Evolutionary conservation across 1,140 invertebrate genomes (phyloP), one percentile per base, ranked within the genome.

Genomic region (Heterodera schachtii): DNA sequence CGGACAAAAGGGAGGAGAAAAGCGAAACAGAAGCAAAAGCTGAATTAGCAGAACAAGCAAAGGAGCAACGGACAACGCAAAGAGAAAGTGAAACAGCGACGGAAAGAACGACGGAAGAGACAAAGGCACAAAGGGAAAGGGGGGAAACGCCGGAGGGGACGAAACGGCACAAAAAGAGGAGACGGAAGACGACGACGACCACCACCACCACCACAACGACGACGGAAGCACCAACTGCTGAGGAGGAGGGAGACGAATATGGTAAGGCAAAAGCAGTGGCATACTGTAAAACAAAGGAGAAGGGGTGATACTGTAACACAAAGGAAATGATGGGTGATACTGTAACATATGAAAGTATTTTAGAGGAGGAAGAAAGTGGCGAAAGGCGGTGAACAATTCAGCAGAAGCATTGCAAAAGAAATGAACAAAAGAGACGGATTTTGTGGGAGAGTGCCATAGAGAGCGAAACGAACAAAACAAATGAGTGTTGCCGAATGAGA

Each of bases 161-260:
- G 2, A 13, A 52, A 52, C 49, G 49, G 49, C 8, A 31, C 31
- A 31, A 31, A 31, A 31, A 31, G 31, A 31, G 31, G 31, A 31
- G 31, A 31, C 31, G 31, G 31, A 31, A 31, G 31, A 31, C 31
- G 31, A 31, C 31, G 31, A 31, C 1, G 31, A 31, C 31, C 31
- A 31, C 31, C 0, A 31, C 31, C 0, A 31, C 31, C 0, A 31
- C 31, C 0, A 31, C 31, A 13, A 31, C 76, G 44, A 66, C 76
- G 21, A 67, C 76, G n/a, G 31, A 57, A n/a, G 70, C 76, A 13
- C 70, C 76, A 19, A 31, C 66, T 13, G 64, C 66, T 1, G 52
- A 75, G 60, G 73, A 44, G 41, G 73, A 75, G 60, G 73, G 60
- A 19, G 73, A 75, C 60, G 73, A 75, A 4, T 57, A 75, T 13